These are phyloP conservation scores for Melanerpes formicivorus DNA, from an alignment of 2,113 vertebrate genomes.

Conservation along the genomic window DNA sequence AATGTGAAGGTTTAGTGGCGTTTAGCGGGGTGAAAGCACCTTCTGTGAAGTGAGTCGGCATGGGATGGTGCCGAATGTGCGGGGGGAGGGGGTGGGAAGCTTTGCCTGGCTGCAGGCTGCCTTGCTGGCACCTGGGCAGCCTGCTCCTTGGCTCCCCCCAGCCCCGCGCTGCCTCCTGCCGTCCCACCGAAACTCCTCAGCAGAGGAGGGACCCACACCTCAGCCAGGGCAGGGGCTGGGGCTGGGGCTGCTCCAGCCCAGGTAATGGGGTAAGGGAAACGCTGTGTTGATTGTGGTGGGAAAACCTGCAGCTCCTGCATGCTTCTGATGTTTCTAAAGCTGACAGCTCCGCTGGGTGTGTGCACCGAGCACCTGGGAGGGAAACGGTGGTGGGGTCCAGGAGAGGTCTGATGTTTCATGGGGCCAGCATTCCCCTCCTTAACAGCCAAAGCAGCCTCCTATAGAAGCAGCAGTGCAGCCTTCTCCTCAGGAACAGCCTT, in stretches of 20 bases:
- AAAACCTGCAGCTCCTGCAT: not conserved
- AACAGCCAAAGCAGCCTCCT: not conserved
- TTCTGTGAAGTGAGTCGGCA: conserved; percentile 69
- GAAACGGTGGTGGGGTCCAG: not conserved
- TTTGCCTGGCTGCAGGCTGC: conserved; percentile 24
- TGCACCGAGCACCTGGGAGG: not conserved
- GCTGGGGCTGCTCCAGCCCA: not conserved
- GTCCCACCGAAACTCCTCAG: not conserved
- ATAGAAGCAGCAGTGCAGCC: not conserved
- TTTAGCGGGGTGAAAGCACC: conserved; percentile 74
- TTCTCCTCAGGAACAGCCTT: not conserved
- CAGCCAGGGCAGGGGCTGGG: not conserved
- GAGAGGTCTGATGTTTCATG: not conserved
- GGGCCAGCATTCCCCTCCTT: not conserved
- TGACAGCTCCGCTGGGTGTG: not conserved
- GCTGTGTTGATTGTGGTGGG: not conserved
- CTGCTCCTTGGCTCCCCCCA: not conserved
- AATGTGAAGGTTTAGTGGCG: conserved; percentile 77
- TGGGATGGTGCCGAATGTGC: conserved; percentile 71
- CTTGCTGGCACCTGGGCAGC: conserved; percentile 17
- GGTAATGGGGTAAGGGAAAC: not conserved
- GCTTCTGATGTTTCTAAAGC: not conserved
- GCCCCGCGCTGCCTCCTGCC: not conserved
- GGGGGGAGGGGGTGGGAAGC: conserved; percentile 50
- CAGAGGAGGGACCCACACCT: not conserved